Conservation (phyloP, 92 coral and sea anemone species). For the Palythoa grandis region DNA sequence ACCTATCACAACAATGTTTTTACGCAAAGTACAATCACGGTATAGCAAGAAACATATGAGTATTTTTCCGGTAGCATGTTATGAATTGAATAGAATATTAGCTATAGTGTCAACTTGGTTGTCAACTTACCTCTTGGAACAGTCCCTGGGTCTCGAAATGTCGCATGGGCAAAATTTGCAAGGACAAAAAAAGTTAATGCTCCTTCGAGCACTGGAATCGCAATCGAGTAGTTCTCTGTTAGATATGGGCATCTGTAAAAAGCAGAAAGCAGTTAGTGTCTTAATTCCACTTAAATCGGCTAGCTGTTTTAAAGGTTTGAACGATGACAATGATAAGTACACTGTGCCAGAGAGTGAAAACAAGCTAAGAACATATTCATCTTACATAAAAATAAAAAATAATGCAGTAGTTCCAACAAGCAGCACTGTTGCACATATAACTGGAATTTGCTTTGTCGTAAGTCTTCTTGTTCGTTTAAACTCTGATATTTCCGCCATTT, state of each 20-base stretch:
- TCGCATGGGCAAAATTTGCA: constrained; percentile 93
- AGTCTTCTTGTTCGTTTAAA: constrained; percentile 70
- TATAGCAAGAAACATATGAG: neutral
- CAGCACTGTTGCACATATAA: constrained; percentile 86
- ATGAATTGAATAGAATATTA: too few species aligned
- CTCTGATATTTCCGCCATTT: constrained; percentile 72
- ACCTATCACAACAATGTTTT: neutral
- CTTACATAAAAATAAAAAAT: constrained; percentile 96
- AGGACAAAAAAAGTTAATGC: constrained; percentile 82
- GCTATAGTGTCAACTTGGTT: neutral
- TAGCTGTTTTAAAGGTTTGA: neutral
- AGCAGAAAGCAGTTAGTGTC: constrained; percentile 10
- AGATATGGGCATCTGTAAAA: constrained; percentile 90
- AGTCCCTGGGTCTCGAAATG: constrained; percentile 93
- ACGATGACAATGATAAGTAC: neutral
- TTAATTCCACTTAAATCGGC: neutral
- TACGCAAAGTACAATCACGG: neutral
- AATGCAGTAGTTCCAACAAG: constrained; percentile 87
- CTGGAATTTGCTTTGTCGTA: constrained; percentile 90
- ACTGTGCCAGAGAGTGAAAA: constrained; percentile 13
- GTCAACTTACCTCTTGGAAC: constrained; percentile 85
- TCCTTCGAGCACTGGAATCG: constrained; percentile 88
- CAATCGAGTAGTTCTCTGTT: constrained; percentile 70
- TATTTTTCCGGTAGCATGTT: too few species aligned
- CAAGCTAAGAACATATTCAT: constrained; percentile 21